These are phyloP conservation scores for Scomberomorus guttatus DNA, from an alignment of 2,797 vertebrate species.

Conservation along the genomic window DNA sequence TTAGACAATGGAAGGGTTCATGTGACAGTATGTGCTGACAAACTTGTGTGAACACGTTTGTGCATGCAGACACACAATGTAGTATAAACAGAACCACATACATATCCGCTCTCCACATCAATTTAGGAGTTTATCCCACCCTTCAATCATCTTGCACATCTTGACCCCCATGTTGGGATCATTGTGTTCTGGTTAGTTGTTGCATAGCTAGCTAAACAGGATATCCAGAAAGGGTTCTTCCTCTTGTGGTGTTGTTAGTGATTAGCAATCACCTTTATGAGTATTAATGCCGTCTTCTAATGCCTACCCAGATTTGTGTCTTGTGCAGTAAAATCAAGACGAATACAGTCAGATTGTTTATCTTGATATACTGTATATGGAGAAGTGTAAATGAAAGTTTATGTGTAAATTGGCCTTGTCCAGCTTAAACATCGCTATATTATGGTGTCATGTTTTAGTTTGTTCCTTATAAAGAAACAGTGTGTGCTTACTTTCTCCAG, in stretches of 20 bases:
- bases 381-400: neutral
- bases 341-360: neutral
- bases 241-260: neutral
- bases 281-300: neutral
- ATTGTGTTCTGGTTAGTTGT: neutral
- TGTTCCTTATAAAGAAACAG: neutral
- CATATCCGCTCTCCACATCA: neutral
- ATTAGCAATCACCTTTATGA: no score
- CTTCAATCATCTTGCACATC: neutral
- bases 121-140: neutral
- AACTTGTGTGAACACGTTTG: no score
- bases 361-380: no score
- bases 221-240: neutral
- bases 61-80: neutral
- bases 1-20: no score
- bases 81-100: neutral
- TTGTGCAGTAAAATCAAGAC: neutral
- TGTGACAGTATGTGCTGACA: no score
- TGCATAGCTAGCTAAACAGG: neutral
- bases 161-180: neutral
- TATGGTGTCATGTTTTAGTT: no score
- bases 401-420: neutral
- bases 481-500: slow-evolving; percentile 28
- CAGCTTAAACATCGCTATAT: neutral
- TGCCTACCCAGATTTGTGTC: neutral